Evolutionary conservation across 2,888 invertebrate species (phyloP).

Genomic region (Latrodectus elegans): DNA sequence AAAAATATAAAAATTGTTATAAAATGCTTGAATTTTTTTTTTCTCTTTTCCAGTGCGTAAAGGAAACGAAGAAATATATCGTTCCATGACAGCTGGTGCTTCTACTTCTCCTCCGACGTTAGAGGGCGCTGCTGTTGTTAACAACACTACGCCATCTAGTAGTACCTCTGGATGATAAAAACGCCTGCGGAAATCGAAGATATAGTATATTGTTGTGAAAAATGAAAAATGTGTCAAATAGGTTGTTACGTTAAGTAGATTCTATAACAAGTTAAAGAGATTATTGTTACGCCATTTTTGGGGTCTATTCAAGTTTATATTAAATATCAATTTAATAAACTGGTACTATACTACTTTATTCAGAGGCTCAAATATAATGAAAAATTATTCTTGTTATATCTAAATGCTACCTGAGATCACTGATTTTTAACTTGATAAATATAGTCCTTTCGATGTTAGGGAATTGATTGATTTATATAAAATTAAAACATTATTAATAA

Average conservation of each 20-base stretch:
- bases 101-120: slow-evolving; percentile 60
- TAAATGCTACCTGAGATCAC: slow-evolving; percentile 8
- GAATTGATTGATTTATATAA: no score
- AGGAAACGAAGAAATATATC: slow-evolving; percentile 69
- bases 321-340: slow-evolving; percentile 60
- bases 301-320: slow-evolving; percentile 57
- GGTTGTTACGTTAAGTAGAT: slow-evolving; percentile 63
- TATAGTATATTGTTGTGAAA: slow-evolving; percentile 52
- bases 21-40: not conserved
- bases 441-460: no score
- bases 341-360: slow-evolving; percentile 48
- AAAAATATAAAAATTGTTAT: no score
- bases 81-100: slow-evolving; percentile 66
- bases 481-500: no score
- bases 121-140: slow-evolving; percentile 59
- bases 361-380: slow-evolving; percentile 47
- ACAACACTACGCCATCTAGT: slow-evolving; percentile 62
- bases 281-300: slow-evolving; percentile 47
- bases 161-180: slow-evolving; percentile 62
- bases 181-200: slow-evolving; percentile 39
- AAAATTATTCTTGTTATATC: slow-evolving; percentile 27
- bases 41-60: slow-evolving; percentile 60
- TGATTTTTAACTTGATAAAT: not conserved
- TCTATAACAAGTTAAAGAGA: slow-evolving; percentile 52
- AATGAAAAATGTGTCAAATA: slow-evolving; percentile 62